Evolutionary conservation across 2,888 invertebrate species (phyloP).

Genomic region (Rhagonycha lutea): DNA sequence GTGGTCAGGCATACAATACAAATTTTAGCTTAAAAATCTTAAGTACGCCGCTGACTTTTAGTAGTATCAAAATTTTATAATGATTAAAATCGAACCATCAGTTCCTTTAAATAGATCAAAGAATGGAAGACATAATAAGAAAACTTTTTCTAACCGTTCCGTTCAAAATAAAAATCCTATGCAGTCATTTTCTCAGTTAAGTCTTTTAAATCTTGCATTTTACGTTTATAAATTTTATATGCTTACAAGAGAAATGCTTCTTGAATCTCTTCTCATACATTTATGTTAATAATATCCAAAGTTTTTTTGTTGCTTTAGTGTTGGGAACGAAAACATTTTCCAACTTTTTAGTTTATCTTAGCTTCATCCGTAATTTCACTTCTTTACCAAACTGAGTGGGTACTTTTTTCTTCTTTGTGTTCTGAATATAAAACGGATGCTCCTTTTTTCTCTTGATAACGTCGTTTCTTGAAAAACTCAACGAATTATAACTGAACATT

Average conservation of each 20-base stretch:
- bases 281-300: neutral
- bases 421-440: neutral
- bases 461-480: neutral
- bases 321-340: neutral
- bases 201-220: neutral
- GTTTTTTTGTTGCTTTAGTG: neutral
- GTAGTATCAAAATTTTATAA: neutral
- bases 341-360: neutral
- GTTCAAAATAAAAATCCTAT: neutral
- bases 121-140: neutral
- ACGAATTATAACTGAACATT: neutral
- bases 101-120: neutral
- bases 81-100: neutral
- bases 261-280: neutral
- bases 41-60: neutral
- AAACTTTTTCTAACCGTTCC: neutral
- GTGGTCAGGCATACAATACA: too few species aligned
- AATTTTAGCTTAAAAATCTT: neutral
- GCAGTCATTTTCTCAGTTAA: neutral
- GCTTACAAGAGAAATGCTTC: neutral
- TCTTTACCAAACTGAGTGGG: neutral
- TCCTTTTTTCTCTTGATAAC: neutral
- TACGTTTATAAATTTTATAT: neutral
- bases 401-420: neutral
- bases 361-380: neutral